Evolutionary conservation across 2,888 invertebrate genomes (phyloP).

Genomic region (Caenorhabditis japonica): DNA sequence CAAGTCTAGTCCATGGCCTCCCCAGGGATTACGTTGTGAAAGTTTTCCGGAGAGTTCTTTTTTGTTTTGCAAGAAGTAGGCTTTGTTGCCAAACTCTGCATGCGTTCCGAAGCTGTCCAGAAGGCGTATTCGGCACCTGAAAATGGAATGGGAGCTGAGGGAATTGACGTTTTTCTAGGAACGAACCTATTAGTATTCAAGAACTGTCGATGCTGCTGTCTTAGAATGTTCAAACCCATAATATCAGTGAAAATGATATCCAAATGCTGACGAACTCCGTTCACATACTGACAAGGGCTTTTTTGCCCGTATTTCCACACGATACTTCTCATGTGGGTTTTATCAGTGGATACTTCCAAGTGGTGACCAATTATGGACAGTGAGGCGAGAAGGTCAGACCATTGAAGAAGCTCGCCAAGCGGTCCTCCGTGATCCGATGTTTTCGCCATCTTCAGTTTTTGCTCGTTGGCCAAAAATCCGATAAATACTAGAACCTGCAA

Average conservation of each 20-base stretch:
- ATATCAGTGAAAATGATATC: slow-evolving; percentile 79
- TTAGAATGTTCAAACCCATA: slow-evolving; percentile 78
- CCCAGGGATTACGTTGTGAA: slow-evolving; percentile 78
- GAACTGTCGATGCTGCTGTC: slow-evolving; percentile 74
- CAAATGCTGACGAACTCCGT: slow-evolving; percentile 55
- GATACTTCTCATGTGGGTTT: slow-evolving; percentile 58
- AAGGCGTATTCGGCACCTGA: slow-evolving; percentile 79
- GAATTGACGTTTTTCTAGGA: neutral
- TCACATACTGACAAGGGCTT: slow-evolving; percentile 36
- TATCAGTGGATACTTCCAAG: slow-evolving; percentile 78
- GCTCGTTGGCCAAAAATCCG: slow-evolving; percentile 78
- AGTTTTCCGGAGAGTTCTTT: slow-evolving; percentile 65
- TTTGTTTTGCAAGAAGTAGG: slow-evolving; percentile 77
- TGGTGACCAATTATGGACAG: slow-evolving; percentile 79
- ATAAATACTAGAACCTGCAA: slow-evolving; percentile 78
- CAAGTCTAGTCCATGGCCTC: slow-evolving; percentile 79
- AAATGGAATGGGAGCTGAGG: slow-evolving; percentile 4
- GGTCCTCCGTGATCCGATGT: slow-evolving; percentile 79
- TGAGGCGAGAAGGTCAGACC: slow-evolving; percentile 79
- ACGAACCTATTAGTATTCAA: slow-evolving; percentile 77
- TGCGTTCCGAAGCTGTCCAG: slow-evolving; percentile 80
- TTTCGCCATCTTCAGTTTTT: slow-evolving; percentile 78
- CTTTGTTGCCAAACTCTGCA: slow-evolving; percentile 78
- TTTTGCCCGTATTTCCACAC: slow-evolving; percentile 1
- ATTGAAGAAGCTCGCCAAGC: slow-evolving; percentile 80